Evolutionary conservation across 2,888 invertebrate genomes (phyloP).

Genomic region (Vesta saturnalis): DNA sequence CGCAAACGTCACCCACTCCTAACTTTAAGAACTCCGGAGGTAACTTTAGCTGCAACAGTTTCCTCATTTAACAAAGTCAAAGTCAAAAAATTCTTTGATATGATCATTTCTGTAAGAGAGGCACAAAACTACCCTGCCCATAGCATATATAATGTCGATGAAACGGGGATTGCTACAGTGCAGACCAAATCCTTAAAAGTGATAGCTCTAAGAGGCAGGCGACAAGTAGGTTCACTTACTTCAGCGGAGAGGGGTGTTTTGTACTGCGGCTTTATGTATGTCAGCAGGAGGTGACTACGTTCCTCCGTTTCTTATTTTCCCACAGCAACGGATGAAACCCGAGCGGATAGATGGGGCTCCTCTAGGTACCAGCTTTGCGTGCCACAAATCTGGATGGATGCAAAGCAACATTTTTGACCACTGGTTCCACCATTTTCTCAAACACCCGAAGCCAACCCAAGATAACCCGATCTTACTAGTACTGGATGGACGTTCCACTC

Average conservation of each 20-base stretch:
- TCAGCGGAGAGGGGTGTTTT: neutral
- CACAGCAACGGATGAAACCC: neutral
- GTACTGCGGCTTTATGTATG: neutral
- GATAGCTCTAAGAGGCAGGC: too few relatives aligned
- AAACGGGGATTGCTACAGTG: too few relatives aligned
- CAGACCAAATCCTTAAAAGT: too few relatives aligned
- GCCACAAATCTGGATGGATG: constrained; percentile 10
- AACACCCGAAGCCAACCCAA: neutral
- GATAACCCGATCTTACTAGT: neutral
- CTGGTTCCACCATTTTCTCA: neutral
- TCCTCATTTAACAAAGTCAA: too few relatives aligned
- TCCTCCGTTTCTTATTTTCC: neutral
- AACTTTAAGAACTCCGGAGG: too few relatives aligned
- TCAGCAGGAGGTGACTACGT: neutral
- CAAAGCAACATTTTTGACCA: neutral
- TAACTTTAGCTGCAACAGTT: too few relatives aligned
- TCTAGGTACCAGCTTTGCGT: neutral
- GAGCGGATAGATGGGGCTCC: neutral
- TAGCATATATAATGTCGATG: too few relatives aligned
- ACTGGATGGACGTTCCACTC: neutral
- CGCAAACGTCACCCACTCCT: too few relatives aligned
- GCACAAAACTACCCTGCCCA: too few relatives aligned
- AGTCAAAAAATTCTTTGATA: too few relatives aligned
- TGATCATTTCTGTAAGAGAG: too few relatives aligned
- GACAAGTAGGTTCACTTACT: too few relatives aligned